These are phyloP conservation scores for Cephalotes varians DNA, from an alignment of 2,888 invertebrate species.

Conservation along the genomic window DNA sequence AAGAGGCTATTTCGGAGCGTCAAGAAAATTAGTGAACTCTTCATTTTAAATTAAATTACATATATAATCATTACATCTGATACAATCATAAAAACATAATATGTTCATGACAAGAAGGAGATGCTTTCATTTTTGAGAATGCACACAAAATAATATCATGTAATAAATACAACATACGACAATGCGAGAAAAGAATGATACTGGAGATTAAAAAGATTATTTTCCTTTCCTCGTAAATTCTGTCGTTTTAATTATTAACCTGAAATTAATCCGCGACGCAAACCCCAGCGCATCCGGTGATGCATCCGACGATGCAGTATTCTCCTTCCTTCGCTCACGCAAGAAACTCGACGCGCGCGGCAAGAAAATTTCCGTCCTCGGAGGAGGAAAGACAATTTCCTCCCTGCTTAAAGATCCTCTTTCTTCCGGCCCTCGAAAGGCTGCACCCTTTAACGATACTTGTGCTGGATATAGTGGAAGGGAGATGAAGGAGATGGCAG, in stretches of 20 bases:
- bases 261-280: slow-evolving; percentile 34
- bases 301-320: slow-evolving; percentile 5
- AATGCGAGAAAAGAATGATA: neutral
- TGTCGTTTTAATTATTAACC: slow-evolving; percentile 42
- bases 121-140: neutral
- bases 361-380: slow-evolving; percentile 54
- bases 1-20: neutral
- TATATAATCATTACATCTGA: neutral
- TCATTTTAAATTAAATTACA: neutral
- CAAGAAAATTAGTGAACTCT: neutral
- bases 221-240: slow-evolving; percentile 6
- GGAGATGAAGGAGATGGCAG: slow-evolving; percentile 18
- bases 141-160: neutral
- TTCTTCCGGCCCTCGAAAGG: slow-evolving; percentile 36
- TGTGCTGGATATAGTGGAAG: slow-evolving; percentile 35
- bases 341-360: slow-evolving; percentile 45
- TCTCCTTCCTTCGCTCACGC: neutral
- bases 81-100: neutral
- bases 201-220: neutral
- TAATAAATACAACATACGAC: neutral
- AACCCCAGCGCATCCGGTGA: slow-evolving; percentile 25
- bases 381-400: slow-evolving; percentile 51
- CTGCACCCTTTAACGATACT: slow-evolving; percentile 64
- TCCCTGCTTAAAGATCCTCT: slow-evolving; percentile 53
- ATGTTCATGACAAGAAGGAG: neutral